phyloP scores from a whole-genome alignment of 2,797 vertebrate genomes.

The Typhlichthys subterraneus region DNA sequence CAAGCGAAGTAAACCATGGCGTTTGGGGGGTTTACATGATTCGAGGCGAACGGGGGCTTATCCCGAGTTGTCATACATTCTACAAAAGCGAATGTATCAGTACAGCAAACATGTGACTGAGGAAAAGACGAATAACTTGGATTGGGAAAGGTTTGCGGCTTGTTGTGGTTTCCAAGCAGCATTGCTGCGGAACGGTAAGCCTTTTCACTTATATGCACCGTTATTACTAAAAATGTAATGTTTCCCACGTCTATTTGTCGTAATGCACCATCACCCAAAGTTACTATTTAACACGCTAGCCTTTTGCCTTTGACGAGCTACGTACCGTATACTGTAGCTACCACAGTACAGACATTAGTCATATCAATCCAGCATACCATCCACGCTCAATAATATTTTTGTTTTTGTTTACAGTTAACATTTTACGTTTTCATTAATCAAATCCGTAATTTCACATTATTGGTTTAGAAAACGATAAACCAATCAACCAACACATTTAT shows the following conservation, averaged over 20 bases:
- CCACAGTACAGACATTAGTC: constrained; percentile 9
- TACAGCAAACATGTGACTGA: constrained; percentile 69
- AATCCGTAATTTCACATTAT: not conserved
- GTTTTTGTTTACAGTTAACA: not conserved
- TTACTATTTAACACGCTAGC: constrained; percentile 22
- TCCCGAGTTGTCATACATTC: constrained; percentile 26
- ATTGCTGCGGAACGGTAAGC: constrained; percentile 59
- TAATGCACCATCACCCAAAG: not conserved
- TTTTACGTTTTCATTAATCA: constrained; percentile 1
- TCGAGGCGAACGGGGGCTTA: constrained; percentile 30
- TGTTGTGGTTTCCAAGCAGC: constrained; percentile 71
- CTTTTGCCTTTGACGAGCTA: constrained; percentile 52
- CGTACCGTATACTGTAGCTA: not conserved
- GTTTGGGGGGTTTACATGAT: constrained; percentile 60
- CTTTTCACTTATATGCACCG: not conserved
- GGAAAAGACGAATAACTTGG: constrained; percentile 45
- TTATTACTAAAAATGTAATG: not conserved
- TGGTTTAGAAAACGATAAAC: constrained; percentile 2
- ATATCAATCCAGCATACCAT: constrained; percentile 1
- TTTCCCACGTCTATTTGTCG: not conserved
- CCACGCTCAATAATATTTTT: not conserved
- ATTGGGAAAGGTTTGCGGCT: constrained; percentile 67
- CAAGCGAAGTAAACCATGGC: constrained; percentile 62
- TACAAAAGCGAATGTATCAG: constrained; percentile 29
- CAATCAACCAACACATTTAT: not conserved